Evolutionary conservation across 2,113 vertebrate genomes (phyloP).

Genomic region (Mustelus asterias): DNA sequence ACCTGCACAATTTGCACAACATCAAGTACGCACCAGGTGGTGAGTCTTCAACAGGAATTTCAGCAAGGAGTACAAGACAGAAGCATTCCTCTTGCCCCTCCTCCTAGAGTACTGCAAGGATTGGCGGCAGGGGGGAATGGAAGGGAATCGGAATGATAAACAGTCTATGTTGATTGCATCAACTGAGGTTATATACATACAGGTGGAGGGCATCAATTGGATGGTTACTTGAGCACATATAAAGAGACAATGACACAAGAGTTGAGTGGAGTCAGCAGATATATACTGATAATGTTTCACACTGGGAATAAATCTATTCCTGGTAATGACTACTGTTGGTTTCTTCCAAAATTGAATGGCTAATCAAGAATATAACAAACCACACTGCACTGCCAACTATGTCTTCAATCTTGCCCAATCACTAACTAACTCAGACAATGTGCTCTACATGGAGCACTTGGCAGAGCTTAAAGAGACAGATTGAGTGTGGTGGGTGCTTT

Average conservation of each 20-base stretch:
- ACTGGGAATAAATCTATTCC: neutral
- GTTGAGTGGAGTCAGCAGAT: too few relatives aligned
- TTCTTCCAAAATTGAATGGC: neutral
- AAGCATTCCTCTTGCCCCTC: neutral
- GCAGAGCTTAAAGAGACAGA: neutral
- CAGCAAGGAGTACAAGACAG: neutral
- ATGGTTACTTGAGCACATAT: neutral
- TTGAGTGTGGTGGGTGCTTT: neutral
- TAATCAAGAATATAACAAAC: neutral
- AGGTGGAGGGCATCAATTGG: neutral
- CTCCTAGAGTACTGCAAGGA: neutral
- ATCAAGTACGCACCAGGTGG: neutral
- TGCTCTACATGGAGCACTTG: neutral
- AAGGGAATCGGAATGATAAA: neutral
- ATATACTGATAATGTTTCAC: neutral
- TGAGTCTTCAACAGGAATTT: neutral
- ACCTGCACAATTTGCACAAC: neutral
- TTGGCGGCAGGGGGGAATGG: too few relatives aligned
- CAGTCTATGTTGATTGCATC: neutral
- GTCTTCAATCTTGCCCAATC: neutral
- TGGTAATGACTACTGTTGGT: neutral
- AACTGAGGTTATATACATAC: neutral
- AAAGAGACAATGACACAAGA: too few relatives aligned
- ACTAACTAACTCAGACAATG: neutral
- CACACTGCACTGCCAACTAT: neutral